Percentiles rank a stretch among this genome's conserved stretches.
Evolutionary conservation across 2,797 vertebrate genomes (phyloP).

Genomic region (Margarornis squamiger): DNA sequence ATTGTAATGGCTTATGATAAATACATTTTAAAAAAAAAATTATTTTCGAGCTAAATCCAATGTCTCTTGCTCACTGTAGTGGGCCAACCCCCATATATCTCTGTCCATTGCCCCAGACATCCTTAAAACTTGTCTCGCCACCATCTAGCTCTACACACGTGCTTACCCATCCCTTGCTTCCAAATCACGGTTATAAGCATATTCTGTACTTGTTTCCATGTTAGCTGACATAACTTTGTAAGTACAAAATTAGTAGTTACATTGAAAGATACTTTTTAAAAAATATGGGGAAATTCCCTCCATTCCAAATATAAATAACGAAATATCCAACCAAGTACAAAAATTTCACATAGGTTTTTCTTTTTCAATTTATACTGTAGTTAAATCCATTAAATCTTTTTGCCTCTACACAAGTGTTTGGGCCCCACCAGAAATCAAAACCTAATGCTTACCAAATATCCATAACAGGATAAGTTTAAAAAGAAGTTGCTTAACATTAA

Average conservation of each 20-base stretch:
- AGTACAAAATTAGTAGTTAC: not conserved
- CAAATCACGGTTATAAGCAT: not conserved
- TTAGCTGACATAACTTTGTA: not conserved
- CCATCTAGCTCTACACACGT: not conserved
- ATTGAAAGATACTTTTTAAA: not conserved
- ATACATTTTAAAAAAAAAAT: not conserved
- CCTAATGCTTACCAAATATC: not conserved
- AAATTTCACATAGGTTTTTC: not conserved
- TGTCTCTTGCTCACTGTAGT: not conserved
- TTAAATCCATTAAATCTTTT: not conserved
- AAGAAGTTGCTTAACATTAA: not conserved
- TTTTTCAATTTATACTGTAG: not conserved
- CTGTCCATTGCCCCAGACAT: not conserved
- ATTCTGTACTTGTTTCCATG: not conserved
- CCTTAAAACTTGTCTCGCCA: not conserved
- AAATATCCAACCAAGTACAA: not conserved
- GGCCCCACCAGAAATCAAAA: not conserved
- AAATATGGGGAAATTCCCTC: not conserved
- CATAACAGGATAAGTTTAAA: not conserved
- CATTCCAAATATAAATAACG: not conserved
- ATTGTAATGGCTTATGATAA: not conserved
- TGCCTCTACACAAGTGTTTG: not conserved
- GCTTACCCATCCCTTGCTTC: not conserved
- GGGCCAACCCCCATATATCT: not conserved
- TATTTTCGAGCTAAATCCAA: not conserved